phyloP scores from a whole-genome alignment of 2,888 invertebrate genomes.

The Quadroppia sp. region DNA sequence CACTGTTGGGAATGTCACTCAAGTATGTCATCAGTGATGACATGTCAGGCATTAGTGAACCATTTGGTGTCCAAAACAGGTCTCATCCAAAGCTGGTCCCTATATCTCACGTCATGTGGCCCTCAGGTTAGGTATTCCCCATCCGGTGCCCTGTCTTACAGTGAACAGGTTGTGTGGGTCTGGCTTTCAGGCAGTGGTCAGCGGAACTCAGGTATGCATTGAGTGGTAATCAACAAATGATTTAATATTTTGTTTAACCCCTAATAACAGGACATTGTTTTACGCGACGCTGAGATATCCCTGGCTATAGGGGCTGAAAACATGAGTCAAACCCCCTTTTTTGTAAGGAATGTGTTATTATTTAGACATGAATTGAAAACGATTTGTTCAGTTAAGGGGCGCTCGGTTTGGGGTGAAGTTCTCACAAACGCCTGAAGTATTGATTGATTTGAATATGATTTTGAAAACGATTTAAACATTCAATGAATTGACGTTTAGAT shows the following conservation, averaged over 20 bases:
- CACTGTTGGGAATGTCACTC: slow-evolving; percentile 80
- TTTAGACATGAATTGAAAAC: neutral
- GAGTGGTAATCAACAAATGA: neutral
- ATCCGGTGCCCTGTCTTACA: slow-evolving; percentile 75
- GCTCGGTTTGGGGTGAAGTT: slow-evolving; percentile 75
- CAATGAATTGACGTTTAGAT: slow-evolving; percentile 53
- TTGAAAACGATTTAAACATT: neutral
- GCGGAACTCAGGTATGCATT: slow-evolving; percentile 65
- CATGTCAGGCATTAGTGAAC: neutral
- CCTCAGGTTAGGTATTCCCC: slow-evolving; percentile 76
- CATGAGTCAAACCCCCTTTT: slow-evolving; percentile 89
- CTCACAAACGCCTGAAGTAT: slow-evolving; percentile 42
- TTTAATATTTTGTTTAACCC: no score
- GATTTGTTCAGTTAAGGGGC: slow-evolving; percentile 58
- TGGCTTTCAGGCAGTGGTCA: slow-evolving; percentile 91
- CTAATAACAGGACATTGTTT: slow-evolving; percentile 67
- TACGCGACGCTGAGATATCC: slow-evolving; percentile 77
- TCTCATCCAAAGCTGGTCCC: slow-evolving; percentile 61
- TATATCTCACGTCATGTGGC: slow-evolving; percentile 83
- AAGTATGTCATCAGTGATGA: slow-evolving; percentile 56
- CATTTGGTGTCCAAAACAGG: neutral
- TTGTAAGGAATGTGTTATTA: slow-evolving; percentile 58
- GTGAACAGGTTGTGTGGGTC: slow-evolving; percentile 95
- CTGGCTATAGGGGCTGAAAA: slow-evolving; percentile 90
- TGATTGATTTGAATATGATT: neutral